Conservation (phyloP, 2,797 vertebrate genomes). For the Aphelocoma californica region DNA sequence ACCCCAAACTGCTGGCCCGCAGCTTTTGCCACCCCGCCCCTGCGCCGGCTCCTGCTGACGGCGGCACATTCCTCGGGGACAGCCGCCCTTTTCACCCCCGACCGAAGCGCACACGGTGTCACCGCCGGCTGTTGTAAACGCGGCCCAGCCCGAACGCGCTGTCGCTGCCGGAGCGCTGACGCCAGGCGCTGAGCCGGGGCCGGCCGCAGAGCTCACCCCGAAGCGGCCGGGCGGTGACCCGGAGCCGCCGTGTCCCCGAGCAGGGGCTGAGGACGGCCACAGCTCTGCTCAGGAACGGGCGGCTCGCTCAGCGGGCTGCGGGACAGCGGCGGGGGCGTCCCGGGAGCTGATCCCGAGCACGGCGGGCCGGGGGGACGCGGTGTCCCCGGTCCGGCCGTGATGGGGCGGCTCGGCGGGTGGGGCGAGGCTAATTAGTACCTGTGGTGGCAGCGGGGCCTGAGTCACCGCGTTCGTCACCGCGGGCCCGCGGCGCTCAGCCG, state of each 20-base stretch:
- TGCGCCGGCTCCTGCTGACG: background rate
- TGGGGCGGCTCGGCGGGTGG: background rate
- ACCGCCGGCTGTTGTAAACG: background rate
- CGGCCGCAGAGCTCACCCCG: background rate
- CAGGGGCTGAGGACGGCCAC: background rate
- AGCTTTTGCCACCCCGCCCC: background rate
- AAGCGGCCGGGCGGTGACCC: background rate
- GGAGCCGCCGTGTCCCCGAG: background rate
- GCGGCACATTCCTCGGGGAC: background rate
- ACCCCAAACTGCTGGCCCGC: background rate
- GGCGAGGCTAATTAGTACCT: conserved; percentile 24
- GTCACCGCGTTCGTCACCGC: background rate
- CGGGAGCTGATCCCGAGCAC: fast-evolving
- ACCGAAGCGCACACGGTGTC: background rate
- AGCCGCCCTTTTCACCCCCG: background rate
- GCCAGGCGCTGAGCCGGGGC: background rate
- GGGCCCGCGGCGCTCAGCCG: background rate
- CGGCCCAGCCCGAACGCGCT: background rate
- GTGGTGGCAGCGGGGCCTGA: background rate
- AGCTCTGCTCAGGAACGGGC: background rate
- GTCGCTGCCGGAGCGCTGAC: background rate
- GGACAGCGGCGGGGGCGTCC: fast-evolving
- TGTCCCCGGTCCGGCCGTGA: fast-evolving
- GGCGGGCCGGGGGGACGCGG: fast-evolving
- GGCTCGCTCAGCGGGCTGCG: fast-evolving